A percentile compares a stretch with the other conserved stretches of the same genome.
Evolutionary conservation across 2,113 vertebrate genomes (phyloP).

Genomic region (Pelvicachromis taeniatus): DNA sequence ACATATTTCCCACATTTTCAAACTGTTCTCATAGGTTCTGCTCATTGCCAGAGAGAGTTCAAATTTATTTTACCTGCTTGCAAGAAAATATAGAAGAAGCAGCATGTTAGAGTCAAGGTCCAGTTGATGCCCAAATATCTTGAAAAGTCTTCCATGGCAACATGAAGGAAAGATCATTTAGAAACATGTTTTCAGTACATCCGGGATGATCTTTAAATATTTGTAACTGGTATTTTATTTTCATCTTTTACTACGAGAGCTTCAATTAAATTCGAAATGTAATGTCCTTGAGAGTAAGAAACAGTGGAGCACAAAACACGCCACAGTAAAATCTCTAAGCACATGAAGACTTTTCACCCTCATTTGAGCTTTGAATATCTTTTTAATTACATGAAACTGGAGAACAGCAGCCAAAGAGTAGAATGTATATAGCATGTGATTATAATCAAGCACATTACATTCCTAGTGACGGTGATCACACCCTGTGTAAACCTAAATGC

Average conservation of each 20-base stretch:
- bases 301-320: not conserved
- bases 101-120: conserved; percentile 5
- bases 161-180: conserved; percentile 1
- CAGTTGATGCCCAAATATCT: not conserved
- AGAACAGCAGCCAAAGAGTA: not conserved
- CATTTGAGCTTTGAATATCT: not conserved
- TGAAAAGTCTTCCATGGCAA: conserved; percentile 5
- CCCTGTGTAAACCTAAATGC: not conserved
- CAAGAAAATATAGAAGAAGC: conserved; percentile 7
- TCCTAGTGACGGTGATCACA: not conserved
- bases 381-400: not conserved
- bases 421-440: not conserved
- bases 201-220: not conserved
- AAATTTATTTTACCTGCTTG: conserved; percentile 29
- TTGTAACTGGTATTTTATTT: not conserved
- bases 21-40: not conserved
- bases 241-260: not conserved
- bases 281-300: not conserved
- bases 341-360: not conserved
- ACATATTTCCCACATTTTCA: not conserved
- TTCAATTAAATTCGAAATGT: not conserved
- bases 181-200: not conserved
- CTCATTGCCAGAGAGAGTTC: not conserved
- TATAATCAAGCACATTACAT: not conserved
- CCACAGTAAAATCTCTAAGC: not conserved